Evolutionary conservation across 2,113 vertebrate species (phyloP).

Genomic region (Uria lomvia): DNA sequence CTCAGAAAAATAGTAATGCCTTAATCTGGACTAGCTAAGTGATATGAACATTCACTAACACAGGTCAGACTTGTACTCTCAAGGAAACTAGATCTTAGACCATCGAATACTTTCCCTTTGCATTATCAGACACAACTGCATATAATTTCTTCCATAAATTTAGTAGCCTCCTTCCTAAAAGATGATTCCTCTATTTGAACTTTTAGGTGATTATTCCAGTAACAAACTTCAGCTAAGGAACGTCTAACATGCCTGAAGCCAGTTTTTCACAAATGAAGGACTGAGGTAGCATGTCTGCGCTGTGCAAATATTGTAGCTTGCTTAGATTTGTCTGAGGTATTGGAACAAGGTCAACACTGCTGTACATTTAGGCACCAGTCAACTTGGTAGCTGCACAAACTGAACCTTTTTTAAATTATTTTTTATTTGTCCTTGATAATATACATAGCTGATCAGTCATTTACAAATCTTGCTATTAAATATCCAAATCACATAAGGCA

Average conservation of each 20-base stretch:
- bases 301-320: neutral
- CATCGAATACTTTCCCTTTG: neutral
- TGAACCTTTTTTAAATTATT: neutral
- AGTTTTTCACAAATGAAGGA: neutral
- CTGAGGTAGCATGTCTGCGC: fast-evolving
- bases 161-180: neutral
- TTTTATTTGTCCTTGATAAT: neutral
- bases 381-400: neutral
- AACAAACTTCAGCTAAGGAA: neutral
- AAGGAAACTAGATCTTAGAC: neutral
- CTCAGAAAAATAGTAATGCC: neutral
- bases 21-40: neutral
- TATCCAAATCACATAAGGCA: neutral
- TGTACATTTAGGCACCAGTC: neutral
- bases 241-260: neutral
- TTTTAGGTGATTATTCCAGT: neutral
- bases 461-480: neutral
- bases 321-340: neutral
- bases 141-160: neutral
- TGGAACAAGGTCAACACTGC: neutral
- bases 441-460: neutral
- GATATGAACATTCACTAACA: neutral
- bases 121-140: neutral
- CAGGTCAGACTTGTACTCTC: neutral
- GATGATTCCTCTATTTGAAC: neutral